Base-by-base conservation (phyloP, 2,888 invertebrate species). In the Loripinus fragilis region DNA sequence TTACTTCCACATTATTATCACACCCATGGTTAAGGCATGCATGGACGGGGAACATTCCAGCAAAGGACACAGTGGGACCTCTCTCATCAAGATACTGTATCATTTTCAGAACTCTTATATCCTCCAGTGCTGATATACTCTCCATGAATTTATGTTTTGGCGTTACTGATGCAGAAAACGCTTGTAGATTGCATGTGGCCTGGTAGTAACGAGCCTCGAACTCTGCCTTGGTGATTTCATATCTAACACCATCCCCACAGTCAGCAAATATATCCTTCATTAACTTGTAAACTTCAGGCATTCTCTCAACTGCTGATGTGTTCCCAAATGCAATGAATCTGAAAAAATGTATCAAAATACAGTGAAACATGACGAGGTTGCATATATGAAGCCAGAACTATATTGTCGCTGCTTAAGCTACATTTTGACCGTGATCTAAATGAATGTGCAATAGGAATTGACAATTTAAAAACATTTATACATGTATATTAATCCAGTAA, bases 11-110 rank as follows among this genome's bases (percentile, higher is more conserved):
- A 74, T 90, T 91, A 76, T 91, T 90, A 71, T 87, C 81, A 70
- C 91, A 91, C 2, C 90, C 88, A 69, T 91, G 91, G 71, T 91
- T 91, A n/a, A 89, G 77, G 69, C 91, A 91, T 23, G 91, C 90
- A 73, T 91, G 91, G 8, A 91, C 78, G 3, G 91, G 89, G 66
- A 90, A 91, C 86, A 91, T 87, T 8, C 91, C 91, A 3, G 90
- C 88, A 68, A 90, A 88, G 28, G 86, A 81, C 1, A 90, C 89
- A 8, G 84, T 81, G 8, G 86, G 86, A 0, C 87, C 80, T 66
- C 86, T 85, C 20, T 73, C 78, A 15, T 86, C 81, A 15, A 90
- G 74, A 48, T 83, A 83, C 55, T 84, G 82, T 23, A 90, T 68
- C 55, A 90, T 65, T 20, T 76, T 67, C 33, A 90, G 67, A 0